These are phyloP conservation scores for Ferrisia virgata DNA, from an alignment of 2,888 invertebrate genomes.

Conservation along the genomic window DNA sequence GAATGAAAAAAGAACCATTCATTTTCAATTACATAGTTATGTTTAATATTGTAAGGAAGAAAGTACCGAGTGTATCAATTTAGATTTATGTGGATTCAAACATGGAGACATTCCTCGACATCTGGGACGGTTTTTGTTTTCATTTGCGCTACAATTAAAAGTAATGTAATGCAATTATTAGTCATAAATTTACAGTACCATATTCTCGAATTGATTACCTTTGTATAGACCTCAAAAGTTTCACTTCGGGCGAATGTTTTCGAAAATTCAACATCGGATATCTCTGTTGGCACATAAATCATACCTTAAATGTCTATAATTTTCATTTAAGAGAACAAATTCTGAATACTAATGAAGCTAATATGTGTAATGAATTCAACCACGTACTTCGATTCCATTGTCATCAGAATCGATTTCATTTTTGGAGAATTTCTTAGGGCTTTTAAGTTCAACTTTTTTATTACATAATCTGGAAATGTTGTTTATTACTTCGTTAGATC, in stretches of 20 bases:
- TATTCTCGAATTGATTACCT: neutral
- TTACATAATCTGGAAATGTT: neutral
- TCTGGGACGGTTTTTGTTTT: neutral
- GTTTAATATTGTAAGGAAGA: neutral
- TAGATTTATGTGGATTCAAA: neutral
- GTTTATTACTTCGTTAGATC: neutral
- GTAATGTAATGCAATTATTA: neutral
- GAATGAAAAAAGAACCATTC: no score
- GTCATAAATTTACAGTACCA: no score
- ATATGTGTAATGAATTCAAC: neutral
- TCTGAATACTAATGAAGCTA: neutral
- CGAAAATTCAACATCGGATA: neutral
- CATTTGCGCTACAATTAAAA: neutral
- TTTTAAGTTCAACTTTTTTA: neutral
- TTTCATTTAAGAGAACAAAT: no score
- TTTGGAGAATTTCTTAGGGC: neutral
- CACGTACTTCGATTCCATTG: neutral
- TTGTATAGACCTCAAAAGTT: neutral
- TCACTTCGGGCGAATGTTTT: neutral
- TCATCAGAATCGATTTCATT: neutral
- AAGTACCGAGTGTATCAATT: neutral
- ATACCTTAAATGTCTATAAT: no score
- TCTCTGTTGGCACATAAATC: neutral
- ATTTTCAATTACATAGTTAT: neutral
- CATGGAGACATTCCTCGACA: neutral